Base-by-base conservation (phyloP, 2,888 invertebrate genomes). In the Melinaea menophilus region DNA sequence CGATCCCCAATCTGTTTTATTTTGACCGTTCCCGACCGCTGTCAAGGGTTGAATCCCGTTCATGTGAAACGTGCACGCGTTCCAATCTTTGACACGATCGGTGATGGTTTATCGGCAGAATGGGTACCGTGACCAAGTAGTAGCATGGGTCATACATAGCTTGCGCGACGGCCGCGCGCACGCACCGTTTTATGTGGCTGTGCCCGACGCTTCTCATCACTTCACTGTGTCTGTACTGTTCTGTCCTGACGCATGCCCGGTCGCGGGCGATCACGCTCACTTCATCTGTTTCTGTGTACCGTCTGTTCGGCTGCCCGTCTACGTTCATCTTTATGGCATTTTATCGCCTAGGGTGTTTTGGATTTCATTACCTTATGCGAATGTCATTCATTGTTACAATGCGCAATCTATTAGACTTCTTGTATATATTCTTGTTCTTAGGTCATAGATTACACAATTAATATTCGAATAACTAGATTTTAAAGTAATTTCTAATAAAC, bases 61-160 rank as follows among this genome's bases (percentile, higher is more conserved):
- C 58, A 65, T 65, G 65, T 64, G 62, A n/a, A 13, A 63, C 58
- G 59, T 69, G 58, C 56, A 60, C 67, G 63, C 65, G 64, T 59
- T 63, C 59, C 62, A 65, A 65, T 63, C 62, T 41, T 62, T 60
- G 67, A 35, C 63, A 61, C 66, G 70, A 54, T 55, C 68, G 69
- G 64, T 63, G 70, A 62, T 72, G 68, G 71, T 60, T 62, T 71
- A 66, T 67, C 72, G 68, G 69, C 78, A 59, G 79, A 71, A 72
- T 69, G 70, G 73, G 75, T 69, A 66, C 74, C 61, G 77, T 77
- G 79, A 82, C 79, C 84, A 75, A 80, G 88, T 88, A 89, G 89
- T 88, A 89, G 90, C 90, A 90, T 90, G 90, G 88, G 90, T 88
- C 88, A 88, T 86, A 87, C 87, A 88, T 89, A 84, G 89, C 89